phyloP scores from a whole-genome alignment of 2,888 invertebrate genomes.

The Drosophila antonietae region DNA sequence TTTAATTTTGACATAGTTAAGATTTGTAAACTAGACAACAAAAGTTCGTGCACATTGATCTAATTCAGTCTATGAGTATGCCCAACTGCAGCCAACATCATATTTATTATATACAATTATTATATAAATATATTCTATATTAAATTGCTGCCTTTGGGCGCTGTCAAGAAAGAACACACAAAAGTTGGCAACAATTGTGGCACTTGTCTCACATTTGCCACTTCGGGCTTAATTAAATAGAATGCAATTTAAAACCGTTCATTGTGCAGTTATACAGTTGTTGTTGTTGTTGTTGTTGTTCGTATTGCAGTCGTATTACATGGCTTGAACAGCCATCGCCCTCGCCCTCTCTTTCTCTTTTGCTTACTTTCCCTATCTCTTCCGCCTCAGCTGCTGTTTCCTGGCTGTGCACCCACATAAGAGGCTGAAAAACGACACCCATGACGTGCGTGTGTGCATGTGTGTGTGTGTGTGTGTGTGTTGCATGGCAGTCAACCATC shows the following conservation, averaged over 20 bases:
- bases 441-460: constrained; percentile 31
- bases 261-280: constrained; percentile 37
- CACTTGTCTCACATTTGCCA: constrained; percentile 36
- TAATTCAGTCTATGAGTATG: background rate
- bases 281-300: constrained; percentile 6
- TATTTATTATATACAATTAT: background rate
- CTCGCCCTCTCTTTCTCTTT: background rate
- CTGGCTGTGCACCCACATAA: constrained; percentile 37
- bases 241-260: constrained; percentile 67
- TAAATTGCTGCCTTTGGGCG: background rate
- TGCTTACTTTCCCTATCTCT: background rate
- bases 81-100: background rate
- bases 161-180: background rate
- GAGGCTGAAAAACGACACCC: constrained; percentile 54
- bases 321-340: background rate
- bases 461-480: constrained; percentile 32
- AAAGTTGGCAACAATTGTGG: constrained; percentile 20
- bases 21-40: background rate
- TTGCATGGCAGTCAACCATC: constrained; percentile 39
- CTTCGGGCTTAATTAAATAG: constrained; percentile 66
- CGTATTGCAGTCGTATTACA: constrained; percentile 28
- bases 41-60: background rate
- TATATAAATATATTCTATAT: background rate
- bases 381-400: background rate
- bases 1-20: background rate